Percentiles rank a stretch among this genome's conserved stretches.
Evolutionary conservation across 92 coral and sea anemone species (phyloP).

Genomic region (Parazoanthus swiftii): DNA sequence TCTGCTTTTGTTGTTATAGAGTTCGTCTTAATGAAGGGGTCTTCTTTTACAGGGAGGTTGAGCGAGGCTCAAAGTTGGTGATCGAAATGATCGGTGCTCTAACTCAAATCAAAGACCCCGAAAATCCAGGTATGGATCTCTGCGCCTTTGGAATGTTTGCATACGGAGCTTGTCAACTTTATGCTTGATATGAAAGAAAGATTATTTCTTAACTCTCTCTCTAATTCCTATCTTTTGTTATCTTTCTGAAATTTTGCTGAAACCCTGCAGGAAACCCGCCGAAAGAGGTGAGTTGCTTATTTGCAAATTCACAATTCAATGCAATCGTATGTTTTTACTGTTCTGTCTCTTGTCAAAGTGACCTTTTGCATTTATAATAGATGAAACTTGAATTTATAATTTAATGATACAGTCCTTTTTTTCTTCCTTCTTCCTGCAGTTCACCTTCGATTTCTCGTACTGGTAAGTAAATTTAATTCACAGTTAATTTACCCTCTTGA

Average conservation of each 20-base stretch:
- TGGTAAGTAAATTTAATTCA: conserved; percentile 72
- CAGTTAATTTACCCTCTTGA: conserved; percentile 20
- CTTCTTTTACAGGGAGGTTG: conserved; percentile 72
- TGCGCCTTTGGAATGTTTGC: conserved; percentile 88
- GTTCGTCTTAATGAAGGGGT: background rate
- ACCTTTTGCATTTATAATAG: background rate
- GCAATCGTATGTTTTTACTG: background rate
- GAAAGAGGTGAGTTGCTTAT: conserved; percentile 72
- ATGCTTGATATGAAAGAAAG: background rate
- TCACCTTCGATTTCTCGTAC: conserved; percentile 94
- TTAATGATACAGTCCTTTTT: background rate
- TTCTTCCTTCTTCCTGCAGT: conserved; percentile 55
- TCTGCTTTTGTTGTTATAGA: background rate
- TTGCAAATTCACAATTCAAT: conserved; percentile 15
- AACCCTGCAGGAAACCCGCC: conserved; percentile 77
- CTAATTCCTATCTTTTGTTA: conserved; percentile 9
- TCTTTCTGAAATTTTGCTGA: conserved; percentile 17
- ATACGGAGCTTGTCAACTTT: conserved; percentile 10
- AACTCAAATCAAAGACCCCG: conserved; percentile 92
- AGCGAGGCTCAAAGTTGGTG: conserved; percentile 82
- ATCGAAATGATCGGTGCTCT: conserved; percentile 90
- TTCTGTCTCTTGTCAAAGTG: background rate
- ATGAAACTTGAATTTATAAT: too few species aligned
- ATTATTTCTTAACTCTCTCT: conserved; percentile 8
- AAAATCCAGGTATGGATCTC: conserved; percentile 69